Evolutionary conservation across 2,888 invertebrate species (phyloP).

Genomic region (Listrodromus nycthemerus): DNA sequence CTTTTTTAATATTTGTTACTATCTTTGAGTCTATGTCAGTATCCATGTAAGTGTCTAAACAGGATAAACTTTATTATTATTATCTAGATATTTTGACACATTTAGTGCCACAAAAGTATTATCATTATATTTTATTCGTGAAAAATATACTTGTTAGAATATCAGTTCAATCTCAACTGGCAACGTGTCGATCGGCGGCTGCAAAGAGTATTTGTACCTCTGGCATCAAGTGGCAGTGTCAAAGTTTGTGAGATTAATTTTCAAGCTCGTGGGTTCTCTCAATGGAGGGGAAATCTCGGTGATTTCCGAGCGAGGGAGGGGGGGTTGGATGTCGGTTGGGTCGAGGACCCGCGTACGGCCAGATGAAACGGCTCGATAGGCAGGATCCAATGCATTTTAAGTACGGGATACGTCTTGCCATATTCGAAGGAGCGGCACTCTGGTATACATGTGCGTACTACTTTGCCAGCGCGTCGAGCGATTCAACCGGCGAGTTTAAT

Average conservation of each 20-base stretch:
- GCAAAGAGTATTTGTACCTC: constrained; percentile 21
- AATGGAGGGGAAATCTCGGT: constrained; percentile 42
- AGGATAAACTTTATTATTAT: too few relatives aligned
- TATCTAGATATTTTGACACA: too few relatives aligned
- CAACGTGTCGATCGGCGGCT: constrained; percentile 12
- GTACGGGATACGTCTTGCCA: constrained; percentile 71
- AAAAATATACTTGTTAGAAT: constrained; percentile 11
- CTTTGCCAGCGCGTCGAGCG: constrained; percentile 25
- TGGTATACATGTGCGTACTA: background rate
- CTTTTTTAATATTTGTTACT: too few relatives aligned
- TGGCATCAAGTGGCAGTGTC: background rate
- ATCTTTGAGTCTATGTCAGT: too few relatives aligned
- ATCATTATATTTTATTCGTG: background rate
- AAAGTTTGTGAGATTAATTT: constrained; percentile 56
- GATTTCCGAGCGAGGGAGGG: constrained; percentile 48
- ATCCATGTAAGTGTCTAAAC: too few relatives aligned
- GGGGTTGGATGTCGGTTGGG: constrained; percentile 42
- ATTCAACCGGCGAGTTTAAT: constrained; percentile 52
- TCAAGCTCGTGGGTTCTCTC: constrained; percentile 30
- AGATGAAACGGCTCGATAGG: constrained; percentile 81
- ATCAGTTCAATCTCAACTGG: constrained; percentile 25
- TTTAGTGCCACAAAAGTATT: background rate
- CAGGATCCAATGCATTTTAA: constrained; percentile 83
- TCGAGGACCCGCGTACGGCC: constrained; percentile 61
- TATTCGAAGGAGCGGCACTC: constrained; percentile 24